Percentiles rank a stretch among this genome's conserved stretches.
phyloP scores from a whole-genome alignment of 1,140 invertebrate genomes.

The Brachionus paranguensis region DNA sequence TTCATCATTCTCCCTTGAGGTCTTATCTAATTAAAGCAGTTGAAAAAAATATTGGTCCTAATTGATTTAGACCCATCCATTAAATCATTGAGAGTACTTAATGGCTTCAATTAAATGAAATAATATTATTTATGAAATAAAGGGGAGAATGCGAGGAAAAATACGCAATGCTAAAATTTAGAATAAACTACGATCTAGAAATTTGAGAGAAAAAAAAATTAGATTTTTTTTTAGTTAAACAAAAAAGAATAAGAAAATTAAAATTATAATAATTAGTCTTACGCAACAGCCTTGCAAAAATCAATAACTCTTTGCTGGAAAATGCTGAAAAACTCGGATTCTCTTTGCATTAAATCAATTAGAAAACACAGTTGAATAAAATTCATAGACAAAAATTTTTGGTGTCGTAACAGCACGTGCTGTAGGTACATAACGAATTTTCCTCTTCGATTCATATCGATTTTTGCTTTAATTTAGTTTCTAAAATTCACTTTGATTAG shows the following conservation, averaged over 20 bases:
- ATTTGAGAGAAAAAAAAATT: not conserved
- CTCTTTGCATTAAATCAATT: not conserved
- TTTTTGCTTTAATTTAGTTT: not conserved
- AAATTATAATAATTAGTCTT: not conserved
- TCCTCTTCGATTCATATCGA: not conserved
- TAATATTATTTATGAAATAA: not conserved
- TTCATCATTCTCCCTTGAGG: not conserved
- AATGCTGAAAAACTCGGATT: not conserved
- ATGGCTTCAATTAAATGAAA: not conserved
- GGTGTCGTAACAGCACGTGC: not conserved
- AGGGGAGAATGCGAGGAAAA: not conserved
- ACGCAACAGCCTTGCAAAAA: not conserved
- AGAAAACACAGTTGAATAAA: not conserved
- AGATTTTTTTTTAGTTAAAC: not conserved
- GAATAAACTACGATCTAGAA: not conserved
- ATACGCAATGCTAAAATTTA: not conserved
- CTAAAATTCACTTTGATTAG: too few species aligned
- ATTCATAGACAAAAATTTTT: not conserved
- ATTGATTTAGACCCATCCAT: not conserved
- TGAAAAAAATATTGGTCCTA: not conserved
- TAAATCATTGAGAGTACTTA: not conserved
- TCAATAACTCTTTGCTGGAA: not conserved
- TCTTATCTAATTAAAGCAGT: not conserved
- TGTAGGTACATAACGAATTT: not conserved
- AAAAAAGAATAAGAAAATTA: not conserved